Percentiles rank a stretch among this genome's conserved stretches.
Conservation (phyloP, 2,797 vertebrate species). For the Otolemur crassicaudatus region DNA sequence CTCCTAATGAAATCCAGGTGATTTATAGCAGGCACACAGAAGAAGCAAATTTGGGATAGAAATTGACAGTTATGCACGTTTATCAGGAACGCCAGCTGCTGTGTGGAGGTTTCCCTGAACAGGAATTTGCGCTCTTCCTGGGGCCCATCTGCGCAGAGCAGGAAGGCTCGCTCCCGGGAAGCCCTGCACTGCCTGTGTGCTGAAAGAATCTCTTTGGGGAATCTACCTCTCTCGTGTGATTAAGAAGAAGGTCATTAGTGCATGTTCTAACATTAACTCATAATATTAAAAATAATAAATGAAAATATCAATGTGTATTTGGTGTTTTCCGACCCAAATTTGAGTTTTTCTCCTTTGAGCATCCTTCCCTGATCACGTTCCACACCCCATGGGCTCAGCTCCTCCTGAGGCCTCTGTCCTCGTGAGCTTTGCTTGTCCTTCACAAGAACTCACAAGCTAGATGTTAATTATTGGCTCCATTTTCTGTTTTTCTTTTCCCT, state of each 20-base stretch:
- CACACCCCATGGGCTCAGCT: fast-evolving
- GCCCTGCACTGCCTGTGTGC: no score
- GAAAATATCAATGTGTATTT: not conserved
- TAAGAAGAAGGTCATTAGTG: not conserved
- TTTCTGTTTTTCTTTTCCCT: not conserved
- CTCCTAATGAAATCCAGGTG: slow-evolving; percentile 81
- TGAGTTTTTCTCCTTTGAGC: not conserved
- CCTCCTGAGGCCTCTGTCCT: fast-evolving
- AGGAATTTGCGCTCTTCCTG: slow-evolving; percentile 65
- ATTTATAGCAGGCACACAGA: slow-evolving; percentile 80
- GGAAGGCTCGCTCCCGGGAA: not conserved
- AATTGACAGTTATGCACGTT: slow-evolving; percentile 64
- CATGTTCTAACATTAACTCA: not conserved
- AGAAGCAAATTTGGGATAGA: slow-evolving; percentile 65
- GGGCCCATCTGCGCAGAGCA: slow-evolving; percentile 37
- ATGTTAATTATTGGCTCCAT: not conserved
- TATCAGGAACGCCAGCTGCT: slow-evolving; percentile 75
- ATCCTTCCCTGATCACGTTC: not conserved
- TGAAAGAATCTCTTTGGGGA: not conserved
- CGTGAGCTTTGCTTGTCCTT: not conserved
- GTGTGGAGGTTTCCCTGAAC: slow-evolving; percentile 72
- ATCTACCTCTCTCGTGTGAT: not conserved
- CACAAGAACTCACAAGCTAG: not conserved
- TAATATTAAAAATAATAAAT: not conserved
- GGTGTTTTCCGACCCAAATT: not conserved